Conservation (phyloP, 2,888 invertebrate species). For the Spialia ferax region DNA sequence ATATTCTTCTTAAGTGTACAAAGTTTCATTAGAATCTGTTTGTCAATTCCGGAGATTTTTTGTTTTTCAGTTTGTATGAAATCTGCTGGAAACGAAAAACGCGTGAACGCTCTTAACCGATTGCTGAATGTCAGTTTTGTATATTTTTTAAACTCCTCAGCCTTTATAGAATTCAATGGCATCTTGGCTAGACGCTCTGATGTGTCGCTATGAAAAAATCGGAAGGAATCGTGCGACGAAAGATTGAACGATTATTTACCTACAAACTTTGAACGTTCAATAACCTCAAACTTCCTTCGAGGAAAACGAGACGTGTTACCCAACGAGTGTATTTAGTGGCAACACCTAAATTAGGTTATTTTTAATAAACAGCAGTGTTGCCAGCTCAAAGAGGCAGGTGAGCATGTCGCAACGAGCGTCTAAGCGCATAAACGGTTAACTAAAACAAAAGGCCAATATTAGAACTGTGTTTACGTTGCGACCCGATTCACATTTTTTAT, state of each 20-base stretch:
- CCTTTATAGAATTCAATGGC: no score
- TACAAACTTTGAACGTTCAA: not conserved
- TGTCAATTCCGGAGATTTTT: no score
- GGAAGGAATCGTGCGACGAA: no score
- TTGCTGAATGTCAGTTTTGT: no score
- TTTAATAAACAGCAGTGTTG: constrained; percentile 28
- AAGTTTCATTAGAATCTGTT: no score
- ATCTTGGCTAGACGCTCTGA: no score
- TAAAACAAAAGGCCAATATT: constrained; percentile 38
- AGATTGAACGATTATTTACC: not conserved
- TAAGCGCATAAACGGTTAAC: constrained; percentile 31
- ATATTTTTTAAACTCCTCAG: no score
- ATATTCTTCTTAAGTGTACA: no score
- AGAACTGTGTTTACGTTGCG: constrained; percentile 52
- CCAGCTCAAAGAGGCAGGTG: constrained; percentile 39
- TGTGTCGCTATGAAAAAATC: no score
- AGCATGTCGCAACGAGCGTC: constrained; percentile 26
- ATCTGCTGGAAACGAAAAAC: no score
- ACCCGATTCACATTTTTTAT: constrained; percentile 68
- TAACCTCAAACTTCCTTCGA: constrained; percentile 12
- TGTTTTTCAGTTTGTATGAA: no score
- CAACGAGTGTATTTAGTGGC: constrained; percentile 29
- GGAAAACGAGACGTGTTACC: constrained; percentile 13
- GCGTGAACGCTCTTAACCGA: no score
- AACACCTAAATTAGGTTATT: constrained; percentile 29